Conservation (phyloP, 2,888 invertebrate genomes). For the Drosophila borborema region DNA sequence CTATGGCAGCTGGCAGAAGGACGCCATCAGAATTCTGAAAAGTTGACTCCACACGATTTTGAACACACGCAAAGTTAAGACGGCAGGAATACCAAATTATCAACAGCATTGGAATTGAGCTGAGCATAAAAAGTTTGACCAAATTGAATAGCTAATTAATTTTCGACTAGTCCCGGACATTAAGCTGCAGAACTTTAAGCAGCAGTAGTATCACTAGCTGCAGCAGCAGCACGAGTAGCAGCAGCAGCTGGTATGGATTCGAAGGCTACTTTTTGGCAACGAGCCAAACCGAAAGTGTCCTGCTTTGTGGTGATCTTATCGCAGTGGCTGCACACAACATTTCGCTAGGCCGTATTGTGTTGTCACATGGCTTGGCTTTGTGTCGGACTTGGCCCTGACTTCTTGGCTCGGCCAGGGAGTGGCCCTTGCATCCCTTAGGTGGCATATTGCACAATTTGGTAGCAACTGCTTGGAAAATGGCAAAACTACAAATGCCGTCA, state of each 20-base stretch:
- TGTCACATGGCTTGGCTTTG: constrained; percentile 52
- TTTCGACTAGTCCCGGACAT: constrained; percentile 37
- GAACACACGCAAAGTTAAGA: constrained; percentile 58
- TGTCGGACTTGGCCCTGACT: constrained; percentile 44
- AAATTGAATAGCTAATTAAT: constrained; percentile 79
- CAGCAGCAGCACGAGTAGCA: neutral
- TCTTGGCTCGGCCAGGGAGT: constrained; percentile 56
- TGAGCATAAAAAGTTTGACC: constrained; percentile 47
- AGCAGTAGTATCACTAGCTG: neutral
- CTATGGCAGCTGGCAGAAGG: constrained; percentile 6
- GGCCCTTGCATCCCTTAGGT: constrained; percentile 41
- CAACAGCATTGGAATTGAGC: constrained; percentile 32
- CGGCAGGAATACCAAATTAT: constrained; percentile 44
- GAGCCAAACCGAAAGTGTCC: constrained; percentile 66
- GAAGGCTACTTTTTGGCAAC: constrained; percentile 45
- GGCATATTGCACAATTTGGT: constrained; percentile 60
- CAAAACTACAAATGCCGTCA: constrained; percentile 38
- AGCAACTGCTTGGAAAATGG: constrained; percentile 75
- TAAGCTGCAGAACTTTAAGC: constrained; percentile 55
- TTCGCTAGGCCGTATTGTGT: constrained; percentile 57
- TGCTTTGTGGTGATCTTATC: constrained; percentile 76
- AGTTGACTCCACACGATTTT: constrained; percentile 57
- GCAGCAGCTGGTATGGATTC: neutral
- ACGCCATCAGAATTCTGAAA: constrained; percentile 49
- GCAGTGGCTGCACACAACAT: constrained; percentile 61